Evolutionary conservation across 2,797 vertebrate species (phyloP), one percentile per base, ranked within the genome.

Genomic region (Galaxias olidus): DNA sequence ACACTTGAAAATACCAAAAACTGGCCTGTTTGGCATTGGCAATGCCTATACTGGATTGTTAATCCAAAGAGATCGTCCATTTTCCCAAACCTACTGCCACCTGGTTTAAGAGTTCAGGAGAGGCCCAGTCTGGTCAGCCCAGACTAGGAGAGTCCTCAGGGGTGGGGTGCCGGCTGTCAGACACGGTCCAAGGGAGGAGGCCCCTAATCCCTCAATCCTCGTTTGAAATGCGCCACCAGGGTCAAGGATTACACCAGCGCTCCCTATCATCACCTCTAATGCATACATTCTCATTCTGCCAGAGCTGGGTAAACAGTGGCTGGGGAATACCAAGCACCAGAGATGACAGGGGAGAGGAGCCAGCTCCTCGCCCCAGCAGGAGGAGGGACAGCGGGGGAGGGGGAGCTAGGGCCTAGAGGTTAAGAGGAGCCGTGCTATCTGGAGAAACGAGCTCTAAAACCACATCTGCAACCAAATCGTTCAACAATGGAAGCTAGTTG

Each of bases 201-300:
- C 69, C 66, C 86, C 86, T 86, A 89, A 87, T 90, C 86, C 82
- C 62, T 30, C 79, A 78, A 86, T 89, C 87, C 80, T 74, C 72
- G 79, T 81, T 85, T 80, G 77, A 82, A 84, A 86, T 72, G 78
- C 85, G 66, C 68, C 85, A 79, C 79, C 49, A 81, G 87, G 82
- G 77, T 79, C 76, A 86, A 81, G 87, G 89, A 88, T 87, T 89
- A 85, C 73, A 80, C 65, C 59, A 65, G 30, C 72, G 56, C 72
- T 57, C 74, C 64, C 30, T 72, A 86, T 86, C 69, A 82, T 84
- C 83, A 64, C 73, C 82, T 78, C 76, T 83, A 81, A 87, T 83
- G 77, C 83, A 80, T 72, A 74, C 77, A 85, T 85, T 88, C 67
- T 79, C 65, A 85, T 84, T 88, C 79, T 74, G 78, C 68, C 72